phyloP scores from a whole-genome alignment of 2,888 invertebrate genomes.

The Dolichopus griseipennis region DNA sequence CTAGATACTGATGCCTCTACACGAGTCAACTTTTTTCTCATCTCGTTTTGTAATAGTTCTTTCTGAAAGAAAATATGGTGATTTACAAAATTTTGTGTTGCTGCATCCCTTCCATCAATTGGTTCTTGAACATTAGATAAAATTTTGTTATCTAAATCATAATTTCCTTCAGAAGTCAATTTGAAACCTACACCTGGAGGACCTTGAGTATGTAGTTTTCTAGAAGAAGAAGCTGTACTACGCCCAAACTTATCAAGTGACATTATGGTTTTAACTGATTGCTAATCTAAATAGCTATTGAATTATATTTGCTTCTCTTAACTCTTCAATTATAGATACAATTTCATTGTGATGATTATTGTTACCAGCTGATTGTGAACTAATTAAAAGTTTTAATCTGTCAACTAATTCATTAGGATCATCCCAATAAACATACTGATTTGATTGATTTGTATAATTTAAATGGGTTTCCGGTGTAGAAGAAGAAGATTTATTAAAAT shows the following conservation, averaged over 20 bases:
- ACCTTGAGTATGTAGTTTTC: neutral
- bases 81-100: neutral
- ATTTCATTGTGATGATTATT: slow-evolving; percentile 6
- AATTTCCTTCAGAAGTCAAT: neutral
- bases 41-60: too few species aligned
- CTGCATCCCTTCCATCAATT: neutral
- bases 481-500: slow-evolving; percentile 8
- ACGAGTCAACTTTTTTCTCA: too few species aligned
- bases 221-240: neutral
- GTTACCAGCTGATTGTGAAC: neutral
- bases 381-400: slow-evolving; percentile 25
- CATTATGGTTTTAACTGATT: slow-evolving; percentile 8
- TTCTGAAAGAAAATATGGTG: too few species aligned
- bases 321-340: slow-evolving; percentile 8
- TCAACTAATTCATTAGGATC: slow-evolving; percentile 31
- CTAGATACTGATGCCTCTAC: too few species aligned
- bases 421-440: slow-evolving; percentile 27
- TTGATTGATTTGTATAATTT: slow-evolving; percentile 12
- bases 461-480: neutral
- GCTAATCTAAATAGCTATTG: neutral
- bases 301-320: slow-evolving; percentile 13
- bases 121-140: neutral
- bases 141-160: neutral
- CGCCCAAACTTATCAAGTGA: slow-evolving; percentile 13
- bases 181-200: neutral